phyloP scores from a whole-genome alignment of 2,797 vertebrate species.

The Epinephelus awoara region DNA sequence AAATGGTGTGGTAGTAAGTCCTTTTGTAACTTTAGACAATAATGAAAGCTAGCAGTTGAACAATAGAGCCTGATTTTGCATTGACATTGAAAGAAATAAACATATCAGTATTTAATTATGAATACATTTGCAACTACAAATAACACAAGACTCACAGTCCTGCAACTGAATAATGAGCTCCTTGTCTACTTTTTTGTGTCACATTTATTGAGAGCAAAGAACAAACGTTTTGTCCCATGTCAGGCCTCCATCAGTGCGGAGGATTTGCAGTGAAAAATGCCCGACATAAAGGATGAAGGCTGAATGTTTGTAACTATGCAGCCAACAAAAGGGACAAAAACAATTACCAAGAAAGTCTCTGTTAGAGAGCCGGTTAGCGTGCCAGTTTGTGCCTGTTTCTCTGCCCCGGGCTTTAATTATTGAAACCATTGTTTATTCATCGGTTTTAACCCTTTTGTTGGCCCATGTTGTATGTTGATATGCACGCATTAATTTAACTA shows the following conservation, averaged over 20 bases:
- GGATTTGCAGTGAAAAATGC: constrained; percentile 29
- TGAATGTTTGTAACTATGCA: constrained; percentile 31
- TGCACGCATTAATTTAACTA: background rate
- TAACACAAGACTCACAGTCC: background rate
- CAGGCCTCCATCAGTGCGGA: constrained; percentile 8
- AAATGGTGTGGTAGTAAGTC: constrained; percentile 13
- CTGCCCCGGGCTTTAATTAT: constrained; percentile 52
- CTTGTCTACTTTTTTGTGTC: constrained; percentile 16
- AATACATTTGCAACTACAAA: constrained; percentile 10
- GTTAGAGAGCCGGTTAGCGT: constrained; percentile 46
- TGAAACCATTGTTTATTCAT: constrained; percentile 71
- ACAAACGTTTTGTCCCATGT: constrained; percentile 1
- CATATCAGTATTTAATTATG: background rate
- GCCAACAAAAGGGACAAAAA: constrained; percentile 37
- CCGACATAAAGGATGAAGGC: constrained; percentile 30
- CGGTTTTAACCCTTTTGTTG: constrained; percentile 47
- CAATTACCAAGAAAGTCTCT: constrained; percentile 26
- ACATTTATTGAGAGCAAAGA: constrained; percentile 15
- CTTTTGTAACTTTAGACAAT: constrained; percentile 18
- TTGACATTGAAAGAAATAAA: background rate
- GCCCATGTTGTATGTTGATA: constrained; percentile 10
- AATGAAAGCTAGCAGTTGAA: constrained; percentile 19
- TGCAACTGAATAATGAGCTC: constrained; percentile 8
- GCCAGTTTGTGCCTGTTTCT: constrained; percentile 45
- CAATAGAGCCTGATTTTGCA: background rate